Evolutionary conservation across 2,113 vertebrate species (phyloP).

Genomic region (Poecilia latipinna): DNA sequence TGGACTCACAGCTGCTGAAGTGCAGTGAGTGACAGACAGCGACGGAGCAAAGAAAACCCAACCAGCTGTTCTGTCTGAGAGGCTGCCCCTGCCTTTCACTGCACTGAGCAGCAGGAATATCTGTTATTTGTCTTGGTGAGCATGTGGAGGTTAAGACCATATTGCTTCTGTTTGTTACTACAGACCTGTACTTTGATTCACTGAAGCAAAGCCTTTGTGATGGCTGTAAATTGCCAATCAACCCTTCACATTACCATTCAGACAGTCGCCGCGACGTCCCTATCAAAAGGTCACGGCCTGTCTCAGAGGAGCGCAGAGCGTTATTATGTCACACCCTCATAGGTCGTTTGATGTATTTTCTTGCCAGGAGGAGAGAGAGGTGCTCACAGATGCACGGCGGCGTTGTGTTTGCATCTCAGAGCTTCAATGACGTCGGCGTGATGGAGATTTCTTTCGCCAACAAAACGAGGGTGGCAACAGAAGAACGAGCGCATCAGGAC

Average conservation of each 20-base stretch:
- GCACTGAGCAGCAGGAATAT: conserved; percentile 49
- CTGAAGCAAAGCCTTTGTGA: conserved; percentile 23
- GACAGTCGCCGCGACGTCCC: conserved; percentile 31
- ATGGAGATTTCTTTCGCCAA: conserved; percentile 16
- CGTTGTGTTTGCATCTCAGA: background rate
- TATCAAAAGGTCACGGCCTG: conserved; percentile 27
- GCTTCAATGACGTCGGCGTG: conserved; percentile 12
- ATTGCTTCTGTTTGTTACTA: conserved; percentile 48
- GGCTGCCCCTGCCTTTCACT: conserved; percentile 67
- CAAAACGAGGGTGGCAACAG: background rate
- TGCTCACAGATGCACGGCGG: background rate
- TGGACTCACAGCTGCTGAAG: conserved; percentile 72
- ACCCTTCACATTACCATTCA: conserved; percentile 55
- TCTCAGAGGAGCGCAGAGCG: conserved; percentile 19
- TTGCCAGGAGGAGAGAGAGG: background rate
- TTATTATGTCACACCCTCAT: conserved; percentile 24
- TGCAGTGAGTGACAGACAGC: conserved; percentile 63
- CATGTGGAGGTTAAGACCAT: conserved; percentile 37
- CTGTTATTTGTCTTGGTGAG: conserved; percentile 37
- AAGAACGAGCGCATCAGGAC: conserved; percentile 8
- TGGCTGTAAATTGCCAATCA: conserved; percentile 64
- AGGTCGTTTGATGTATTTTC: conserved; percentile 31
- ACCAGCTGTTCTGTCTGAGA: conserved; percentile 73
- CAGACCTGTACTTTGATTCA: conserved; percentile 28
- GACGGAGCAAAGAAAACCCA: conserved; percentile 62